Conservation (phyloP, 2,888 invertebrate species). For the Nomada lathburiana region DNA sequence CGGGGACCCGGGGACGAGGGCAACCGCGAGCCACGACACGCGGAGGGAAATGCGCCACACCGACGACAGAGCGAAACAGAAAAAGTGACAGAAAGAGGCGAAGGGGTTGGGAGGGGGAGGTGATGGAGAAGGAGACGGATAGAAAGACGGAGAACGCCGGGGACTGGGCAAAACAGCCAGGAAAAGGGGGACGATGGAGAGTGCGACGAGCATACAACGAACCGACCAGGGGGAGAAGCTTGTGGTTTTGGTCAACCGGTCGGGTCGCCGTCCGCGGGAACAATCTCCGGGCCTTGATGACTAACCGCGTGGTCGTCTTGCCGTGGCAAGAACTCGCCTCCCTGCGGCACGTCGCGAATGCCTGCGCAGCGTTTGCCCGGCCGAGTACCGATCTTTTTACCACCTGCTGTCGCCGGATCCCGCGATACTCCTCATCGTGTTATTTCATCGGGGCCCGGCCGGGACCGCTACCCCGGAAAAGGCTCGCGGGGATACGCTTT, state of each 20-base stretch:
- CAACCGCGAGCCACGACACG: conserved; percentile 37
- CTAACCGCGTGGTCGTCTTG: conserved; percentile 78
- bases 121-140: not conserved
- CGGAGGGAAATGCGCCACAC: conserved; percentile 44
- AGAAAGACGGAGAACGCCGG: not conserved
- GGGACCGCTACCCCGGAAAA: conserved; percentile 49
- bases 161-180: conserved; percentile 34
- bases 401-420: conserved; percentile 73
- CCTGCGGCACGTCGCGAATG: conserved; percentile 77
- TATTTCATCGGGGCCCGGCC: conserved; percentile 49
- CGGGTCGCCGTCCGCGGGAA: conserved; percentile 73
- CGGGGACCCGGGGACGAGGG: conserved; percentile 36
- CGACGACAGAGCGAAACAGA: conserved; percentile 12
- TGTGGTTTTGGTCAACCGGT: conserved; percentile 79
- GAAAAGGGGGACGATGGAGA: conserved; percentile 49
- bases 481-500: conserved; percentile 35
- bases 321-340: conserved; percentile 76
- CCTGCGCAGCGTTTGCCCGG: conserved; percentile 72
- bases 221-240: conserved; percentile 55
- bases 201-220: conserved; percentile 22
- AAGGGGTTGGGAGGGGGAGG: not conserved
- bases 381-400: conserved; percentile 77
- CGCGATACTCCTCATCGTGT: conserved; percentile 53
- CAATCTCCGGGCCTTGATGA: conserved; percentile 78
- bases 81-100: conserved; percentile 2